Conservation (phyloP, 2,113 vertebrate genomes). For the Cacatua alba region DNA sequence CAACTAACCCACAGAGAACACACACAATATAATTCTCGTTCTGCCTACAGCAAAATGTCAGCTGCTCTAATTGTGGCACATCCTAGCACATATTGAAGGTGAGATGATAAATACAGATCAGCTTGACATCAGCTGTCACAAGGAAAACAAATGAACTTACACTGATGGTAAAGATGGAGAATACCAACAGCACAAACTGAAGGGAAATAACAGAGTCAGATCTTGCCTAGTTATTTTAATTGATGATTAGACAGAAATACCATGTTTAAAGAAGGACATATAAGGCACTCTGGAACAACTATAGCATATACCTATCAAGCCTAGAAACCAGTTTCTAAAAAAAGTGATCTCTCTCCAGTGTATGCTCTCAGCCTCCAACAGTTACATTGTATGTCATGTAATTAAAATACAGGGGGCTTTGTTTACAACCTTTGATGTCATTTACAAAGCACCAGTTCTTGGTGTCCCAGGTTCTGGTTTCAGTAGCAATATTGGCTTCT, state of each 20-base stretch:
- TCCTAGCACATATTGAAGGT: slow-evolving; percentile 57
- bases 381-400: background rate
- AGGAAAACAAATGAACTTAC: slow-evolving; percentile 29
- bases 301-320: background rate
- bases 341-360: background rate
- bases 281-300: background rate
- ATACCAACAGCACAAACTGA: slow-evolving; percentile 10
- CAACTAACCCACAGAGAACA: background rate
- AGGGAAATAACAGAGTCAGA: background rate
- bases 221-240: background rate
- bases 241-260: background rate
- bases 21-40: background rate
- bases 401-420: background rate
- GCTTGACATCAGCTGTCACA: slow-evolving; percentile 42
- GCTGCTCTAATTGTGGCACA: slow-evolving; percentile 41
- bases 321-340: background rate
- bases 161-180: background rate
- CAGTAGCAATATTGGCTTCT: background rate
- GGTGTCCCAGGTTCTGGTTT: background rate
- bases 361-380: background rate
- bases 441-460: background rate
- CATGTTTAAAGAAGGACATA: background rate
- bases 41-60: slow-evolving; percentile 62
- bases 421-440: background rate
- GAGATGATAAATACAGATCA: slow-evolving; percentile 49